Evolutionary conservation across 1,140 invertebrate genomes (phyloP), one percentile per base, ranked within the genome.

Genomic region (Diachasma alloeum): DNA sequence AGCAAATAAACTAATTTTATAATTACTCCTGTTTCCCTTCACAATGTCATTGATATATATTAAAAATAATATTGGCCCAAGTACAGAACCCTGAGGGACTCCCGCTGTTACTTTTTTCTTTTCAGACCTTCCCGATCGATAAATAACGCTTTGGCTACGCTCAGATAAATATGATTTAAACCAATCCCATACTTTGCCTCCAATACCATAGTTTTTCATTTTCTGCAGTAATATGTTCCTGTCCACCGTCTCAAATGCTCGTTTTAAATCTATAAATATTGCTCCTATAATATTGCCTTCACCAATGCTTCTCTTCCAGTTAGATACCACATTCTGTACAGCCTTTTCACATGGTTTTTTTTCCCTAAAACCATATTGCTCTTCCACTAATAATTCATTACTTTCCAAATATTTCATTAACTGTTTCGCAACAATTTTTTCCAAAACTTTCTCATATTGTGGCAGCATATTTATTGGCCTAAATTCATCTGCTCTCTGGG

Each of bases 241-340:
- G n/a, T n/a, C n/a, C n/a, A n/a, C n/a, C n/a, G n/a, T n/a, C n/a
- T n/a, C n/a, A n/a, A n/a, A 80, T 80, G 85, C 84, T 24, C 83
- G 83, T 26, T 73, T 79, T 42, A 87, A 74, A 63, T 87, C 82
- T 0, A 85, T 63, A 73, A 85, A 83, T 24, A 85, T 63, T 13
- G 53, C 75, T 10, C 77, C 24, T 11, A 76, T 75, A 59, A 69
- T 63, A n/a, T 79, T 69, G 39, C 77, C 67, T 15, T 79, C 66
- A 71, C 82, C 80, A 26, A 81, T 22, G 9, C 8, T 44, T 63
- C 77, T 42, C 53, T 79, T 68, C 13, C 81, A 79, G 15, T 72
- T 24, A 6, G 67, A 76, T 48, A 82, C 15, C 31, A 84, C 13
- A n/a, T 78, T 22, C 70, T 76, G 74, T 13, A 80, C 56, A 26